Conservation (phyloP, 2,113 vertebrate genomes). For the Aegithalos caudatus region DNA sequence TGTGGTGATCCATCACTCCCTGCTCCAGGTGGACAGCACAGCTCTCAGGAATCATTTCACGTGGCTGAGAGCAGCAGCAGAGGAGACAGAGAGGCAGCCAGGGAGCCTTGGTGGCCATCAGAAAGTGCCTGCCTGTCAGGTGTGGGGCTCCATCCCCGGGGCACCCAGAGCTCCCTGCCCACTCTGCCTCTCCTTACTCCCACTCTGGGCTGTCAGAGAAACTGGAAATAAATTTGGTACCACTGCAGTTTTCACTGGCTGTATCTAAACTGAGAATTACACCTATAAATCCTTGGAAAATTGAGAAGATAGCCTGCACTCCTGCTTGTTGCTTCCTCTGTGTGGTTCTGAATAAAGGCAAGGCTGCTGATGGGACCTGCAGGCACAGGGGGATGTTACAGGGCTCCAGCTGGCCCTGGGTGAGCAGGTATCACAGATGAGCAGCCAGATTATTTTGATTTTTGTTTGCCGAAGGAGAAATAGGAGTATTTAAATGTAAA, state of each 20-base stretch:
- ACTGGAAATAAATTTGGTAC: background rate
- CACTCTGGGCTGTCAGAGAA: background rate
- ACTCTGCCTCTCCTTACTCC: background rate
- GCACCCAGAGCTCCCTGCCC: background rate
- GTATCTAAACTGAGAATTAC: background rate
- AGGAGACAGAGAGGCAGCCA: background rate
- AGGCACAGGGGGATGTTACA: background rate
- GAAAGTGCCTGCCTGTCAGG: accelerated
- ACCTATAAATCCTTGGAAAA: background rate
- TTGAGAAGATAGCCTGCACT: background rate
- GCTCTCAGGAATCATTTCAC: background rate
- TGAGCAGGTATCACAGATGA: conserved; percentile 14
- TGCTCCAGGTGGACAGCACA: background rate
- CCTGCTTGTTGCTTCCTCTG: background rate
- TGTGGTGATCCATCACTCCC: background rate
- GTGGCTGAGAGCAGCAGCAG: background rate
- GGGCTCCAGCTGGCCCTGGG: background rate
- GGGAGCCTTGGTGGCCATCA: background rate
- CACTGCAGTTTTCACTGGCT: background rate
- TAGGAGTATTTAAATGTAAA: conserved; percentile 24
- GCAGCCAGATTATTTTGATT: background rate
- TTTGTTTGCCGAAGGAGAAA: background rate
- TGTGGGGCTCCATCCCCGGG: background rate
- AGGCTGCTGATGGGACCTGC: background rate
- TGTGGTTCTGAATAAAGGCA: background rate